These are phyloP conservation scores for Brenthis ino DNA, from an alignment of 2,888 invertebrate genomes.

Conservation along the genomic window DNA sequence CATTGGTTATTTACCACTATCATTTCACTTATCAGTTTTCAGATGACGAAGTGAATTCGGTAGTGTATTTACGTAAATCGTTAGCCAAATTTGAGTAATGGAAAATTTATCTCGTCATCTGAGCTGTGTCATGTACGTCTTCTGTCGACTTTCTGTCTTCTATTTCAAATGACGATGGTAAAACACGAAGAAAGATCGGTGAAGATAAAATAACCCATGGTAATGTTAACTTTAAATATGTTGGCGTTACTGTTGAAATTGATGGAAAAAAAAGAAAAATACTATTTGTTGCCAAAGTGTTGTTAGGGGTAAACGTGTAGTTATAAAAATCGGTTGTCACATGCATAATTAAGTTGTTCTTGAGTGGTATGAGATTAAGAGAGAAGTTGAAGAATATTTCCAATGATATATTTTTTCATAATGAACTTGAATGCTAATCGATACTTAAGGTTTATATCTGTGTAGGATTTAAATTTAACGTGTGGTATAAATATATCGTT, in stretches of 20 bases:
- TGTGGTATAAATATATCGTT: slow-evolving; percentile 73
- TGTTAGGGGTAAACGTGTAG: slow-evolving; percentile 79
- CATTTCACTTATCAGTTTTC: slow-evolving; percentile 50
- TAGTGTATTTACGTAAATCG: slow-evolving; percentile 55
- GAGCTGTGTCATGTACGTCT: slow-evolving; percentile 54
- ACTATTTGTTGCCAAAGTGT: slow-evolving; percentile 83
- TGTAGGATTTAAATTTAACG: slow-evolving; percentile 79
- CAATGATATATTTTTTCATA: slow-evolving; percentile 83
- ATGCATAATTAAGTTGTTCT: slow-evolving; percentile 81
- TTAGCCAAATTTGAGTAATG: slow-evolving; percentile 64
- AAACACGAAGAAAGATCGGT: slow-evolving; percentile 57
- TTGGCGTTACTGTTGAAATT: slow-evolving; percentile 70
- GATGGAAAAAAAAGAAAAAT: slow-evolving; percentile 63
- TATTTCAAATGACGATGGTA: slow-evolving; percentile 67
- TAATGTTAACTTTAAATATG: slow-evolving; percentile 67
- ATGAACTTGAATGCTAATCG: slow-evolving; percentile 79
- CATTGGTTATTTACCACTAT: slow-evolving; percentile 51
- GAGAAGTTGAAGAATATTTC: slow-evolving; percentile 80
- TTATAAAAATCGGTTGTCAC: slow-evolving; percentile 80
- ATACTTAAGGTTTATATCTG: slow-evolving; percentile 81
- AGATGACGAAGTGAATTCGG: slow-evolving; percentile 53
- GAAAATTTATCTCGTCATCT: slow-evolving; percentile 53
- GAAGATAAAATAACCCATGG: slow-evolving; percentile 50
- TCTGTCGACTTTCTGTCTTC: slow-evolving; percentile 72
- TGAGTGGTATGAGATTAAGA: slow-evolving; percentile 77